Percentiles rank a stretch among this genome's conserved stretches.
Conservation (phyloP, 2,113 vertebrate genomes). For the Albula glossodonta region DNA sequence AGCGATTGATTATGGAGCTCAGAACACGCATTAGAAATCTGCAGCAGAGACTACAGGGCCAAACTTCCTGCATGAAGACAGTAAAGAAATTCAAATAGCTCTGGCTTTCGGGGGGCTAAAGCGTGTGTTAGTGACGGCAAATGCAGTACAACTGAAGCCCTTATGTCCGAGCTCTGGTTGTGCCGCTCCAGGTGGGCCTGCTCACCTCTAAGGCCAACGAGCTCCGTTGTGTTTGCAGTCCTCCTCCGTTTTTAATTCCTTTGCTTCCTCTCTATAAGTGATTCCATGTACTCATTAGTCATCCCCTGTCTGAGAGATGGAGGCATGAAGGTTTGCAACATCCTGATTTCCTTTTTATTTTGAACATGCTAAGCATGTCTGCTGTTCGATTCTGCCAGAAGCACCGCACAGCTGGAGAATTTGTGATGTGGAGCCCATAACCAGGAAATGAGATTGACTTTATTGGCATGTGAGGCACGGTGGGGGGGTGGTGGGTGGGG, state of each 20-base stretch:
- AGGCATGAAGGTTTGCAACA: not conserved
- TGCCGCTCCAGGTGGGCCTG: too few species aligned
- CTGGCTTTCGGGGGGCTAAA: too few species aligned
- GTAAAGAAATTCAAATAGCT: too few species aligned
- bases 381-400: not conserved
- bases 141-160: too few species aligned
- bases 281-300: not conserved
- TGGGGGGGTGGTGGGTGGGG: too few species aligned
- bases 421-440: not conserved
- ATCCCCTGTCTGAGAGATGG: not conserved
- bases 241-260: not conserved
- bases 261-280: not conserved
- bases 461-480: not conserved
- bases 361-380: not conserved
- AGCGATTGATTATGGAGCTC: too few species aligned
- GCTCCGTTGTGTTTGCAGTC: not conserved
- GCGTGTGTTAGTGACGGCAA: too few species aligned
- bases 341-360: not conserved
- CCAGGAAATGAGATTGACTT: not conserved
- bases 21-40: too few species aligned
- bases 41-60: too few species aligned
- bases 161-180: too few species aligned
- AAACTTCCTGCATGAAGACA: too few species aligned
- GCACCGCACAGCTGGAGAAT: not conserved
- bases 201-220: not conserved